Evolutionary conservation across 1,140 invertebrate genomes (phyloP), one percentile per base, ranked within the genome.

Genomic region (Aphaenogaster floridana): DNA sequence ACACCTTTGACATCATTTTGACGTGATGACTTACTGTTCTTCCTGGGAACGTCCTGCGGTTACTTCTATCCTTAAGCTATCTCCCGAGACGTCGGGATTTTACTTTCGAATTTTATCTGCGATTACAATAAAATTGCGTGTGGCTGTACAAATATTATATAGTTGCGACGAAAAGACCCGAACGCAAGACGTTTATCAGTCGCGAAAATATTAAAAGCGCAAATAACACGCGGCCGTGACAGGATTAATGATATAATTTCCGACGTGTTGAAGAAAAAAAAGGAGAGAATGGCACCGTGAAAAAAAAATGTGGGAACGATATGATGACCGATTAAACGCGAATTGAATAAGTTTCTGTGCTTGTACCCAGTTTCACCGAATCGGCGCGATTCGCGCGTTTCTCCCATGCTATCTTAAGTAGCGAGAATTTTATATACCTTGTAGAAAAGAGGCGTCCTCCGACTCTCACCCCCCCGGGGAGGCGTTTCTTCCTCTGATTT

Each of bases 401-500:
- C n/a, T 21, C 77, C 45, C 34, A 39, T n/a, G 61, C 61, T 48
- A 79, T 66, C 45, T 50, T 52, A 80, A 66, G 34, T 39, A 34
- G 39, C 45, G 36, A 79, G 59, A 80, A 39, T 36, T 68, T 80
- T 50, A 21, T 80, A 80, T 69, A 52, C n/a, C 50, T 28, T 50
- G 77, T 80, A 80, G 36, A 54, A 54, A 69, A 69, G 78, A 54
- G 54, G 54, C 63, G 63, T 54, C 78, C 63, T 66, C 76, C 50
- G 15, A n/a, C 36, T 36, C 17, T n/a, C 64, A 3, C 63, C 34
- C 15, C 45, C 13, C 69, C 61, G 34, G 42, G 64, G 45, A 68
- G 78, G 36, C 66, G 48, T 80, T 69, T 80, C 61, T 80, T 78
- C 57, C 45, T 78, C 8, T 69, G 13, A 80, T 80, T 80, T 80